Percentiles rank a stretch among this genome's conserved stretches.
Conservation (phyloP, 2,113 vertebrate species). For the Origma solitaria region DNA sequence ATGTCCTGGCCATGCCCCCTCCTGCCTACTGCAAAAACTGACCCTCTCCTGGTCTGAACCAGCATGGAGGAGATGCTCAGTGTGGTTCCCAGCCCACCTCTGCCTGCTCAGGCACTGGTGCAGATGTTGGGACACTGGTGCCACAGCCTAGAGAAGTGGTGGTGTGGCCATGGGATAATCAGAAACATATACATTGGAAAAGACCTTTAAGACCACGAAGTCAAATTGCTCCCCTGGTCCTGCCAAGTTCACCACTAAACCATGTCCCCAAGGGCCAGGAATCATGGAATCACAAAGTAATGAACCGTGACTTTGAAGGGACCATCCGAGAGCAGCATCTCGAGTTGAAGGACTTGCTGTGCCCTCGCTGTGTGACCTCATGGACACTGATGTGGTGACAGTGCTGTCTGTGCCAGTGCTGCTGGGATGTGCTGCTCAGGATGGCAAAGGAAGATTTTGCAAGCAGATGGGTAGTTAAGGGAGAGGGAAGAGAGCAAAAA, state of each 20-base stretch:
- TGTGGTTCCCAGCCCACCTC: rapidly evolving
- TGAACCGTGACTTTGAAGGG: no score
- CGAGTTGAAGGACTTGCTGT: not conserved
- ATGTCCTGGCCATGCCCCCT: not conserved
- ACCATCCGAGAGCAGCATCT: not conserved
- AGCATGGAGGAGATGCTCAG: not conserved
- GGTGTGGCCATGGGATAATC: not conserved
- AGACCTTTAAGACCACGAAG: not conserved
- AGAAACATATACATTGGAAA: not conserved
- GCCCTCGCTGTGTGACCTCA: not conserved
- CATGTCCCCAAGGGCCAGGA: not conserved
- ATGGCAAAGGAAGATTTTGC: not conserved
- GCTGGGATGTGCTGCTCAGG: not conserved
- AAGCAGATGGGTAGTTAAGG: not conserved
- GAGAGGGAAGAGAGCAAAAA: not conserved
- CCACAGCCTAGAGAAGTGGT: not conserved
- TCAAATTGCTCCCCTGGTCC: not conserved
- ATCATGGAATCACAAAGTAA: not conserved
- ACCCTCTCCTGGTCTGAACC: not conserved
- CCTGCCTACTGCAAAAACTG: not conserved
- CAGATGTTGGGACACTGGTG: not conserved
- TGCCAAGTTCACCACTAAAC: not conserved
- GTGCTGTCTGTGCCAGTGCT: not conserved
- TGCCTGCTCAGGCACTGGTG: not conserved
- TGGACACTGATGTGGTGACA: no score